Evolutionary conservation across 2,888 invertebrate species (phyloP), one percentile per base, ranked within the genome.

Genomic region (Andrena dorsata): DNA sequence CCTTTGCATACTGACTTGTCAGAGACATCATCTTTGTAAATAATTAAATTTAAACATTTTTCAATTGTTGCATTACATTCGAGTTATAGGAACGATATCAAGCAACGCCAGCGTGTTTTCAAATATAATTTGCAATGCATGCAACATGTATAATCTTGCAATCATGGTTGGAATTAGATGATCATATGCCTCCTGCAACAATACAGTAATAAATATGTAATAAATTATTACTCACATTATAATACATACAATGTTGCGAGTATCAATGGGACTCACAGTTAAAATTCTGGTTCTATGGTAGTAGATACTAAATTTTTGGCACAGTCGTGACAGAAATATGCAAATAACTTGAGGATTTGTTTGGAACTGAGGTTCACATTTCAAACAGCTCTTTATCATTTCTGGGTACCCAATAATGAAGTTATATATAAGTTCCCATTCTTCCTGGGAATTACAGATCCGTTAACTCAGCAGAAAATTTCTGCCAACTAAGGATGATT

Each of bases 361-460:
- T 60, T 95, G 95, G 61, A 95, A 95, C 16, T 91, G 91, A 13
- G 87, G 75, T 93, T 92, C 28, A 95, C 92, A 80, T 94, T 69
- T 95, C 94, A 96, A 88, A 72, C 95, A 95, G 68, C 94, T 95
- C 20, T 94, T 94, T 53, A 97, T 90, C 13, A 96, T 88, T n/a
- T 94, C 92, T 0, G 97, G 96, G 90, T 96, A 96, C 23, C 95
- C 95, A 66, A 97, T 92, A 74, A 97, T 94, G 86, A 95, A 97
- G 83, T 96, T 96, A 90, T 95, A 97, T 58, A 97, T 92, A 3
- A 97, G 91, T 82, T 95, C 95, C 97, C 97, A 97, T 94, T 97
- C 97, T 88, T 97, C 97, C 97, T 97, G 92, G 1, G 63, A 80
- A 61, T 8, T 30, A 41, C 26, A 66, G 1, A 23, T 13, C 23